These are phyloP conservation scores for Orthonychiurus folsomi DNA, from an alignment of 2,888 invertebrate species.

Conservation along the genomic window DNA sequence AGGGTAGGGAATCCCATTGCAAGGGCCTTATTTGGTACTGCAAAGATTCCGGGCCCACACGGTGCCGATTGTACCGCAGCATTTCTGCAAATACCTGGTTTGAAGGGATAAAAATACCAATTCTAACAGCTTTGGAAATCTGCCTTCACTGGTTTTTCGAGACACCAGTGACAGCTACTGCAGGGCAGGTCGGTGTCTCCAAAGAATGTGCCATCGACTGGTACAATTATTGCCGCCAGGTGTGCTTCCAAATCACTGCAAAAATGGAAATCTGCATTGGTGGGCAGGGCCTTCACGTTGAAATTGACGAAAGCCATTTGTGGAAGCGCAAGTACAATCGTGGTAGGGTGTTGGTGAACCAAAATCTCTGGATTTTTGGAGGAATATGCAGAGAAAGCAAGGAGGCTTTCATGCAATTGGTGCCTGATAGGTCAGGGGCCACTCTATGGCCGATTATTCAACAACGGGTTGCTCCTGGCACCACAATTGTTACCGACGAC, in stretches of 20 bases:
- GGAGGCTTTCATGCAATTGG: constrained; percentile 14
- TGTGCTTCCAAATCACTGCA: constrained; percentile 6
- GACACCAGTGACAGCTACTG: constrained; percentile 3
- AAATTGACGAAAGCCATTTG: constrained; percentile 22
- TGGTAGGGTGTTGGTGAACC: constrained; percentile 8
- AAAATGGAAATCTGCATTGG: not conserved
- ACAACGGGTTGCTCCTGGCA: constrained; percentile 14
- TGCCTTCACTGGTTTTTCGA: constrained; percentile 14
- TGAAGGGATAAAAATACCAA: constrained; percentile 11
- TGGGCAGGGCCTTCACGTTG: constrained; percentile 17
- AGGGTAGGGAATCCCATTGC: not conserved
- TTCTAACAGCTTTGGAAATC: not conserved
- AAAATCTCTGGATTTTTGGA: constrained; percentile 17
- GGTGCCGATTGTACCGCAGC: not conserved
- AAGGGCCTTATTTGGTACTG: not conserved
- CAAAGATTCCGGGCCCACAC: not conserved
- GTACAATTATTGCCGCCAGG: constrained; percentile 12
- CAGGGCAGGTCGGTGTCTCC: constrained; percentile 6
- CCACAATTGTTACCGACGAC: constrained; percentile 16
- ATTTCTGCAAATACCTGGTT: constrained; percentile 7
- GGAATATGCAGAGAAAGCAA: constrained; percentile 18
- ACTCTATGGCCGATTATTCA: constrained; percentile 21
- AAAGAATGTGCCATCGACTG: constrained; percentile 12
- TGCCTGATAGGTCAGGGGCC: constrained; percentile 15
- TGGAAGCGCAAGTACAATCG: constrained; percentile 21